A percentile compares a stretch with the other conserved stretches of the same genome.
These are phyloP conservation scores for Ylistrum balloti DNA, from an alignment of 1,140 invertebrate genomes.

Conservation along the genomic window DNA sequence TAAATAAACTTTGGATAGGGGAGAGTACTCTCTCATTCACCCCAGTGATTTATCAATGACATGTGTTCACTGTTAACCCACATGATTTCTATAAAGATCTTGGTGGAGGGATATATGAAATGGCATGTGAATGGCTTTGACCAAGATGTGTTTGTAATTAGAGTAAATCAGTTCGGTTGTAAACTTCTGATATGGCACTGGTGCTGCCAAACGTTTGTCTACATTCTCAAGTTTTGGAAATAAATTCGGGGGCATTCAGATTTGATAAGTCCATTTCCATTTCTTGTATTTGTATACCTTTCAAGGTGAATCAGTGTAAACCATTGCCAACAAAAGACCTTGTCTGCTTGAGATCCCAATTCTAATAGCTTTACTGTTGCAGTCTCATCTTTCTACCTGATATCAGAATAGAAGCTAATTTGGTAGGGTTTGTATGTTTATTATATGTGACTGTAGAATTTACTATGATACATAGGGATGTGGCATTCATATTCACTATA, in stretches of 20 bases:
- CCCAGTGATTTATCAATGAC: constrained; percentile 27
- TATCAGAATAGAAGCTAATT: too few species aligned
- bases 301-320: too few species aligned
- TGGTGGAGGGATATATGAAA: background rate
- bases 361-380: too few species aligned
- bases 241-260: background rate
- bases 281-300: background rate
- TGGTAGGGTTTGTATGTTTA: too few species aligned
- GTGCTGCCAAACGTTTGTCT: background rate
- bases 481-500: too few species aligned
- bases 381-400: too few species aligned
- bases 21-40: background rate
- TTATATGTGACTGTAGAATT: too few species aligned
- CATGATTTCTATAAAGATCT: constrained; percentile 34
- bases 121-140: constrained; percentile 25
- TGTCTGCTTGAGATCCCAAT: too few species aligned
- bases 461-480: too few species aligned
- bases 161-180: background rate
- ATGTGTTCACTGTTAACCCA: background rate
- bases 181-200: constrained; percentile 6
- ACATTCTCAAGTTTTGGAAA: constrained; percentile 12
- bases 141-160: constrained; percentile 35
- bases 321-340: too few species aligned
- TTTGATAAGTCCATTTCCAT: background rate
- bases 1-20: background rate